These are phyloP conservation scores for Petrocephalus sullivani DNA, from an alignment of 2,797 vertebrate genomes.

Conservation along the genomic window DNA sequence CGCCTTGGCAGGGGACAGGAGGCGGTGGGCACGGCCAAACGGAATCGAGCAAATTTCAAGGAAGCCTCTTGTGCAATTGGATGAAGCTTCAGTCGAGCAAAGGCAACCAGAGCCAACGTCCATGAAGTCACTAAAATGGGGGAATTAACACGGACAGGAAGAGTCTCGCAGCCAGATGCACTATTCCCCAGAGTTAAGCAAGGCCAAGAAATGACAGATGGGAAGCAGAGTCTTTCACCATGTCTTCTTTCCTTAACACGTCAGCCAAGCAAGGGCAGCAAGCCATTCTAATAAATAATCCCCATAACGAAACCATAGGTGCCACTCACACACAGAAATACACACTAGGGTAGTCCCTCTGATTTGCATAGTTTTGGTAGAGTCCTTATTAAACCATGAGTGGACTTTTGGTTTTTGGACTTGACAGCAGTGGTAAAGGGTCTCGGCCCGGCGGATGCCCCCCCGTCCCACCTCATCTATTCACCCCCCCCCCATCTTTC, in stretches of 20 bases:
- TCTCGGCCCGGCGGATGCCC: background rate
- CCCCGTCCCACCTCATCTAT: conserved; percentile 17
- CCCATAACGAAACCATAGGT: conserved; percentile 44
- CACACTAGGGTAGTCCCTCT: conserved; percentile 26
- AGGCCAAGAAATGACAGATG: background rate
- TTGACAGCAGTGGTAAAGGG: background rate
- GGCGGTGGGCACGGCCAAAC: background rate
- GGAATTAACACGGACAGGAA: background rate
- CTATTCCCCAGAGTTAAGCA: background rate
- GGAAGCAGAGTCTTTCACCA: background rate
- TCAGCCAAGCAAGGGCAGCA: conserved; percentile 35
- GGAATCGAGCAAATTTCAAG: background rate
- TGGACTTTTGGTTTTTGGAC: background rate
- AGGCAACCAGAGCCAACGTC: background rate
- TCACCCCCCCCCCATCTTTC: conserved; percentile 12
- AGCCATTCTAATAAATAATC: conserved; percentile 26
- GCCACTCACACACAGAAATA: conserved; percentile 41
- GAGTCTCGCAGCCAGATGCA: background rate
- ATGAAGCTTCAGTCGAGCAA: background rate
- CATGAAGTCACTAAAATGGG: background rate
- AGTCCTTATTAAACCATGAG: conserved; percentile 27
- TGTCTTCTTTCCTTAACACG: conserved; percentile 45
- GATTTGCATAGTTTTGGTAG: conserved; percentile 42
- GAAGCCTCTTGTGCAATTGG: background rate
- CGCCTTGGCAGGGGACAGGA: background rate